These are phyloP conservation scores for Pseudomyrmex concolor DNA, from an alignment of 1,140 invertebrate genomes.

Conservation along the genomic window DNA sequence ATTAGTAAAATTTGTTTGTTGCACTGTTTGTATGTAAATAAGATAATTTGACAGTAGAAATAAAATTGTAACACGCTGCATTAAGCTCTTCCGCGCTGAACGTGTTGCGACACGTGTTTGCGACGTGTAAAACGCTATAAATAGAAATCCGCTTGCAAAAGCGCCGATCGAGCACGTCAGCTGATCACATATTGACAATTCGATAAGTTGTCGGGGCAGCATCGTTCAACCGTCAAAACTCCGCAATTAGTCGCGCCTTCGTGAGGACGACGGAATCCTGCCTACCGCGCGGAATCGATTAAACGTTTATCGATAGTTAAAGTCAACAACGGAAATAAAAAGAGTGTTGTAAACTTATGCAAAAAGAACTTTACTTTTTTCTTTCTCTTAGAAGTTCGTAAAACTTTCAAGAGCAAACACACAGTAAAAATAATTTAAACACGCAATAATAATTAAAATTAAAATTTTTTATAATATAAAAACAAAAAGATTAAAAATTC, in stretches of 20 bases:
- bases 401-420: too few relatives aligned
- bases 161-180: slow-evolving; percentile 73
- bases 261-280: slow-evolving; percentile 11
- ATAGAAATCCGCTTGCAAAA: slow-evolving; percentile 68
- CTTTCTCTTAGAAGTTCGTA: too few relatives aligned
- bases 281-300: slow-evolving; percentile 28
- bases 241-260: slow-evolving; percentile 56
- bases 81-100: slow-evolving; percentile 17
- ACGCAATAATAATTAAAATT: too few relatives aligned
- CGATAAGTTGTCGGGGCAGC: slow-evolving; percentile 76
- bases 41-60: too few relatives aligned
- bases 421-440: too few relatives aligned
- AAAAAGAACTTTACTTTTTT: slow-evolving; percentile 1
- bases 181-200: slow-evolving; percentile 83
- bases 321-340: neutral
- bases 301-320: neutral
- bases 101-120: slow-evolving; percentile 17
- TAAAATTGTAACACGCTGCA: too few relatives aligned
- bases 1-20: too few relatives aligned
- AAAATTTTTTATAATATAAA: too few relatives aligned
- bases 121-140: slow-evolving; percentile 70
- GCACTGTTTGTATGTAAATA: too few relatives aligned
- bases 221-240: slow-evolving; percentile 54
- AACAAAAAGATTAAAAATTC: too few relatives aligned
- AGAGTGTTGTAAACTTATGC: too few relatives aligned